phyloP scores from a whole-genome alignment of 2,797 vertebrate species.

The Characodon lateralis region DNA sequence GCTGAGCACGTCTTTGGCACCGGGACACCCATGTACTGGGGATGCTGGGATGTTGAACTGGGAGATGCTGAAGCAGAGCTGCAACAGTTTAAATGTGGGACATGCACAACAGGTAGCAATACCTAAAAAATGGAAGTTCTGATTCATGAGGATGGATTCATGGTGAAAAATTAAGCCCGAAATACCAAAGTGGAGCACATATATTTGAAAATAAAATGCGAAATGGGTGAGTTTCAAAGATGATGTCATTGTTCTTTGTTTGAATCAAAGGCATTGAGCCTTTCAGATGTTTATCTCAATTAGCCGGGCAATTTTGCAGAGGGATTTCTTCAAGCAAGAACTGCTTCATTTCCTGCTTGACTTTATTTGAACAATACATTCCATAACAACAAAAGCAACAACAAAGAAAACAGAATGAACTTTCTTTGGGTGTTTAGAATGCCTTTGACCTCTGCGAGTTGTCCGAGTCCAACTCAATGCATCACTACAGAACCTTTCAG shows the following conservation, averaged over 20 bases:
- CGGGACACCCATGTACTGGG: slow-evolving; percentile 39
- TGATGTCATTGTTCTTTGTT: not conserved
- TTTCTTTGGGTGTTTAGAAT: not conserved
- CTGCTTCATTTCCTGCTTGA: not conserved
- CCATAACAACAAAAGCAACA: not conserved
- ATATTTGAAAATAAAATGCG: not conserved
- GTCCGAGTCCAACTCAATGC: not conserved
- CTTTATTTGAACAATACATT: not conserved
- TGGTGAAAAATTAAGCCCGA: not conserved
- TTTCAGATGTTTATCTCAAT: not conserved
- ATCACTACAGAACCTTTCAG: not conserved
- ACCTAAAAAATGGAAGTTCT: not conserved
- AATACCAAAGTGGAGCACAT: not conserved
- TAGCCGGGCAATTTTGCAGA: not conserved
- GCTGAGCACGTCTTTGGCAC: slow-evolving; percentile 85
- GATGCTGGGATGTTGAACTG: slow-evolving; percentile 35
- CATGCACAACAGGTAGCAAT: slow-evolving; percentile 30
- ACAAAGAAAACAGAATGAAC: not conserved
- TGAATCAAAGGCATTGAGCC: not conserved
- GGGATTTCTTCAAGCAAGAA: not conserved
- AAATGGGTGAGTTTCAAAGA: not conserved
- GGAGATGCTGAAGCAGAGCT: slow-evolving; percentile 7
- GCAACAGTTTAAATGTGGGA: slow-evolving; percentile 12
- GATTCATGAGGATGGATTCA: not conserved
- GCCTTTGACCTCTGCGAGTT: not conserved